Conservation (phyloP, 2,888 invertebrate genomes). For the Orchesella flavescens region DNA sequence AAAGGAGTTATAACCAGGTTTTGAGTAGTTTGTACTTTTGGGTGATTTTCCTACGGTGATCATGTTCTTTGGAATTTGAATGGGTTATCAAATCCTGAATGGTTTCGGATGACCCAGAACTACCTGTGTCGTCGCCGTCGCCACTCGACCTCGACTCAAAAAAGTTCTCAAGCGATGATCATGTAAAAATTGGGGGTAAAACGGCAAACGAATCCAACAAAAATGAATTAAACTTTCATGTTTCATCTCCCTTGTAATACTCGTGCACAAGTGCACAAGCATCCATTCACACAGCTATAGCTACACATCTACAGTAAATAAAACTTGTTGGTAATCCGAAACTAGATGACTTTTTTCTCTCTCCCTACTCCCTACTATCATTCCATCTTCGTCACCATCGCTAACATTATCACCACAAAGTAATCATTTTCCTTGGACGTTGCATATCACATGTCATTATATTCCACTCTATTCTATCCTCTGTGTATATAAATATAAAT, state of each 20-base stretch:
- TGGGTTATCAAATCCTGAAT: neutral
- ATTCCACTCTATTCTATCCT: neutral
- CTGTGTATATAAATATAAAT: neutral
- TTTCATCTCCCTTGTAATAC: neutral
- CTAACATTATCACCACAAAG: conserved; percentile 13
- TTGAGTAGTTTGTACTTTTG: neutral
- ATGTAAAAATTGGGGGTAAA: neutral
- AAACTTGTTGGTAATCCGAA: conserved; percentile 71
- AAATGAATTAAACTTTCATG: conserved; percentile 6
- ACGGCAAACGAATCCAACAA: neutral
- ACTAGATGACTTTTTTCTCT: conserved; percentile 66
- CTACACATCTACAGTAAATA: neutral
- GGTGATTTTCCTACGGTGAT: conserved; percentile 69
- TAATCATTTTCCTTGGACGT: conserved; percentile 30
- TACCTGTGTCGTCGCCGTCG: neutral
- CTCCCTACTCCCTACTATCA: too few relatives aligned
- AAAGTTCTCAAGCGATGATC: neutral
- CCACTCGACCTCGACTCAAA: neutral
- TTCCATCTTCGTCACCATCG: conserved; percentile 44
- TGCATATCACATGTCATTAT: conserved; percentile 6
- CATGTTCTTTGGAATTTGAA: conserved; percentile 61
- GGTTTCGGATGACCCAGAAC: too few relatives aligned
- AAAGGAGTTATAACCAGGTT: neutral
- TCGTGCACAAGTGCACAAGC: neutral
- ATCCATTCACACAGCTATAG: neutral